Evolutionary conservation across 2,888 invertebrate species (phyloP).

Genomic region (Zaprionus bogoriensis): DNA sequence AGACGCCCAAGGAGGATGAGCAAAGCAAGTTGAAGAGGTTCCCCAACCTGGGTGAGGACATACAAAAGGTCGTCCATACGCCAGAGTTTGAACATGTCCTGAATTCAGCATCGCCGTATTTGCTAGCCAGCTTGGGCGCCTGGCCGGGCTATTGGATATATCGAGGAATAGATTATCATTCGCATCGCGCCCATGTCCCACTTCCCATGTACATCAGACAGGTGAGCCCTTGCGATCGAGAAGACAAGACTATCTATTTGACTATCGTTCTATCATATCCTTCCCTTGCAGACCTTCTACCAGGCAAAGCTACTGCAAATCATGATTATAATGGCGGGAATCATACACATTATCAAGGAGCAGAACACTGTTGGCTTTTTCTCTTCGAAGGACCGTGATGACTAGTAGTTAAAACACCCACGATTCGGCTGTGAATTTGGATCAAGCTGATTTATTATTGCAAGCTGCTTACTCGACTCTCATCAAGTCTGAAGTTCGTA

Average conservation of each 20-base stretch:
- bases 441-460: background rate
- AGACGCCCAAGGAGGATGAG: background rate
- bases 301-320: slow-evolving; percentile 70
- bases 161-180: slow-evolving; percentile 66
- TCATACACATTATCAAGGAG: slow-evolving; percentile 43
- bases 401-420: background rate
- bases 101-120: slow-evolving; percentile 53
- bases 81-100: slow-evolving; percentile 46
- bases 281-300: slow-evolving; percentile 58
- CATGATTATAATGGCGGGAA: slow-evolving; percentile 58
- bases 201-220: slow-evolving; percentile 67
- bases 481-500: slow-evolving; percentile 15
- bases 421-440: background rate
- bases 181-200: slow-evolving; percentile 51
- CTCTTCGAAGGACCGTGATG: slow-evolving; percentile 1
- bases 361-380: no score
- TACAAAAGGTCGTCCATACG: slow-evolving; percentile 54
- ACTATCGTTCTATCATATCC: no score
- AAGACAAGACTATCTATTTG: no score
- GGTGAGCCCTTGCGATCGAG: no score
- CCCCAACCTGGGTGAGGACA: slow-evolving; percentile 63
- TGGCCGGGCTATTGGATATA: slow-evolving; percentile 73
- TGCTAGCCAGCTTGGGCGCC: slow-evolving; percentile 59
- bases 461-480: no score
- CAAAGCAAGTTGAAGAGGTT: background rate